Base-by-base conservation (phyloP, 1,140 invertebrate genomes). In the Bombus consobrinus region DNA sequence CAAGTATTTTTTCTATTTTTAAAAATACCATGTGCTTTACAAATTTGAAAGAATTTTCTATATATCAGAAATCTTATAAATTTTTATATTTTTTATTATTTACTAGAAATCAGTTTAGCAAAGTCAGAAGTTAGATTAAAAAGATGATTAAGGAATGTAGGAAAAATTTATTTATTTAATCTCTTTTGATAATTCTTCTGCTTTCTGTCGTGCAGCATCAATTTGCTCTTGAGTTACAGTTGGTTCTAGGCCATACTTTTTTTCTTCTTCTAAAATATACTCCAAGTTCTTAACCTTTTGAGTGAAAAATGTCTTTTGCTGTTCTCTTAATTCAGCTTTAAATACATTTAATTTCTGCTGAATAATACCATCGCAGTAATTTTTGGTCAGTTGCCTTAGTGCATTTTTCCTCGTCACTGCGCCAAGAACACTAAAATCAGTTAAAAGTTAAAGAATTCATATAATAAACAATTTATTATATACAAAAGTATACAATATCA, bases 261-360 rank as follows among this genome's bases (percentile, higher is more conserved):
- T 94, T 93, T 98, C 97, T 93, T 98, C 97, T 85, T 96, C 95
- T 71, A 96, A 96, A 32, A 98, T 97, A 88, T 97, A 97, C 73
- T 96, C 94, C 57, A 98, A 93, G 74, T 94, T 93, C 80, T 96
- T 91, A 0, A 92, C 92, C 88, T 97, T 97, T 59, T 97, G 93
- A 82, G 94, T 92, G 4, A 97, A 95, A 91, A 98, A 98, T 10
- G 95, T 93, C 59, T 97, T 96, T 92, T 98, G 96, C 93, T 98
- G 96, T 41, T 91, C 93, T 92, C 97, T 96, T 47, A 98, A 91
- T 87, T 96, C 91, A 74, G 93, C 93, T 90, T 95, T 96, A 86
- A 98, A 98, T 9, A 95, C 96, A 15, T 96, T 92, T 6, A 98
- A 90, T 87, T 97, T 97, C 41, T 96, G 94, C 37, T 96, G 91